Evolutionary conservation across 2,888 invertebrate genomes (phyloP).

Genomic region (Pocota personata): DNA sequence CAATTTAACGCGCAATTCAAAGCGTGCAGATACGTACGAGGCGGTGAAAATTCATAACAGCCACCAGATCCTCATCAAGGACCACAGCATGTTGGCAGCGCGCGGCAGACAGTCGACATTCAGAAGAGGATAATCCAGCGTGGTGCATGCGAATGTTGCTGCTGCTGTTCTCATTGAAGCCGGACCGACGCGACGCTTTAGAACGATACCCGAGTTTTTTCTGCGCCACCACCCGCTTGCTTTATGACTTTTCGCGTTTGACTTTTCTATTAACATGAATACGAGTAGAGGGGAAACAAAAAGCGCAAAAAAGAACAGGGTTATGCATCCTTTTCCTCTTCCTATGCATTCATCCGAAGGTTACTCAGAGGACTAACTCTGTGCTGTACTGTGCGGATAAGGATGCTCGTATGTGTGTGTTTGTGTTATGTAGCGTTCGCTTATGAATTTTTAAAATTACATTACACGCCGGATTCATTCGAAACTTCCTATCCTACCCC

Average conservation of each 20-base stretch:
- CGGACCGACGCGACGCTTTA: not conserved
- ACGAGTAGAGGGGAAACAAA: slow-evolving; percentile 14
- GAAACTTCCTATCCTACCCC: slow-evolving; percentile 18
- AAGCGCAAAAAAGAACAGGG: not conserved
- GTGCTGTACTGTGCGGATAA: not conserved
- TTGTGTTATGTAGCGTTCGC: slow-evolving; percentile 13
- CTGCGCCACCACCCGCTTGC: slow-evolving; percentile 7
- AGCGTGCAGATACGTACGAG: slow-evolving; percentile 17
- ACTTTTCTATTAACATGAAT: slow-evolving; percentile 68
- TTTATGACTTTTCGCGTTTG: slow-evolving; percentile 61
- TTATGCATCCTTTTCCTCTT: slow-evolving; percentile 43
- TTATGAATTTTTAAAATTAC: slow-evolving; percentile 76
- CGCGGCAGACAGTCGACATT: not conserved
- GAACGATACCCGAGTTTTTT: not conserved
- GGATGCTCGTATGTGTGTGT: not conserved
- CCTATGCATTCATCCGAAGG: slow-evolving; percentile 27
- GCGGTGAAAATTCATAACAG: slow-evolving; percentile 33
- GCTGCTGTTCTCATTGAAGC: slow-evolving; percentile 39
- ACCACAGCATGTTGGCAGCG: not conserved
- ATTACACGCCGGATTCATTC: slow-evolving; percentile 69
- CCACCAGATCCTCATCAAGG: slow-evolving; percentile 45
- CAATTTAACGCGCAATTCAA: slow-evolving; percentile 68
- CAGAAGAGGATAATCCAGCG: not conserved
- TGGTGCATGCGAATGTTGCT: slow-evolving; percentile 1
- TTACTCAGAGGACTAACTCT: slow-evolving; percentile 14